phyloP scores from a whole-genome alignment of 2,113 vertebrate genomes.

The Oryzias curvinotus region DNA sequence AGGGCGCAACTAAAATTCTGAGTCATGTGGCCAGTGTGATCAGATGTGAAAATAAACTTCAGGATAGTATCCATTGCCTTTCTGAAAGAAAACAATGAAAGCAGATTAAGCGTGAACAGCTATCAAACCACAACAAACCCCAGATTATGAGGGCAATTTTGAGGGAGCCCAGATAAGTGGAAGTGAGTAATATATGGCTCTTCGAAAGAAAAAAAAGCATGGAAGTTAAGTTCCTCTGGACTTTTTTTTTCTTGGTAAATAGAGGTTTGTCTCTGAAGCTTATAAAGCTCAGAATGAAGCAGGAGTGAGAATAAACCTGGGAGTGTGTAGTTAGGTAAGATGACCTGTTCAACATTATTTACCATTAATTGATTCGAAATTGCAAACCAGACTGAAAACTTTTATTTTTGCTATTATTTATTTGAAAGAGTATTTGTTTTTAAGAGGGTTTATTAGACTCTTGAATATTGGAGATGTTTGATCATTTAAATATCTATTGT shows the following conservation, averaged over 20 bases:
- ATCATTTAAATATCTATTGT: too few relatives aligned
- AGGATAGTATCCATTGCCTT: too few relatives aligned
- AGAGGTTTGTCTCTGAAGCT: constrained; percentile 4
- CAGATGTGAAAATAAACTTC: background rate
- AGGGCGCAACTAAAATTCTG: background rate
- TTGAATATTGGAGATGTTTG: too few relatives aligned
- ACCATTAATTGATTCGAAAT: too few relatives aligned
- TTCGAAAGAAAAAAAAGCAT: background rate
- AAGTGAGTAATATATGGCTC: constrained; percentile 14
- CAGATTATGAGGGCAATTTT: too few relatives aligned
- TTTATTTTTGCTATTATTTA: too few relatives aligned
- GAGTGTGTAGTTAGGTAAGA: constrained; percentile 29
- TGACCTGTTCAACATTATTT: too few relatives aligned
- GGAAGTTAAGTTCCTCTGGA: constrained; percentile 45
- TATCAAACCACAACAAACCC: too few relatives aligned
- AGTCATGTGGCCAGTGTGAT: background rate
- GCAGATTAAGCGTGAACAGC: too few relatives aligned
- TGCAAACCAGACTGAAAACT: too few relatives aligned
- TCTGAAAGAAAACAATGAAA: background rate
- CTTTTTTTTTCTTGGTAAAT: constrained; percentile 2
- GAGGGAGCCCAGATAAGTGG: constrained; percentile 1
- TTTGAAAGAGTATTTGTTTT: too few relatives aligned
- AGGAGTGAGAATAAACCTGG: background rate
- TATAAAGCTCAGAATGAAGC: constrained; percentile 14
- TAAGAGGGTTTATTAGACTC: too few relatives aligned